phyloP scores from a whole-genome alignment of 2,888 invertebrate species.

The Sarcophaga rosellei region DNA sequence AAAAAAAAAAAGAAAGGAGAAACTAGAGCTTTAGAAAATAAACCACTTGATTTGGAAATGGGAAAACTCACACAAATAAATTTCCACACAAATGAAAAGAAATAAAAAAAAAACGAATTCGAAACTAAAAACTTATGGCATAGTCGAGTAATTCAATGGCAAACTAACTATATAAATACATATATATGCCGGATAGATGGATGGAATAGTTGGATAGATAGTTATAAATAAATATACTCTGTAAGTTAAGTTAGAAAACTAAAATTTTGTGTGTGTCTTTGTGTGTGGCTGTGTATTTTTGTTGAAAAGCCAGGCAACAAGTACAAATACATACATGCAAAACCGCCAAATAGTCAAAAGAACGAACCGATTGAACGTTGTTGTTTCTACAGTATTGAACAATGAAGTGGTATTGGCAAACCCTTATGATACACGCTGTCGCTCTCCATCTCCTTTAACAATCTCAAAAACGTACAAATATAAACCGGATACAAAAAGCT shows the following conservation, averaged over 20 bases:
- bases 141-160: slow-evolving; percentile 26
- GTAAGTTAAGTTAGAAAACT: not conserved
- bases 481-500: not conserved
- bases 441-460: not conserved
- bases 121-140: too few relatives aligned
- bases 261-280: too few relatives aligned
- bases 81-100: not conserved
- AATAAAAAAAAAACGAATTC: not conserved
- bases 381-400: not conserved
- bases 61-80: too few relatives aligned
- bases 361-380: not conserved
- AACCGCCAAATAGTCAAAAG: not conserved
- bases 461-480: slow-evolving; percentile 13
- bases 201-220: too few relatives aligned
- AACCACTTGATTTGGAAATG: slow-evolving; percentile 1
- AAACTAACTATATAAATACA: slow-evolving; percentile 18
- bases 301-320: slow-evolving; percentile 1
- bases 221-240: not conserved
- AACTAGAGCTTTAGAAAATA: slow-evolving; percentile 9
- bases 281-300: too few relatives aligned
- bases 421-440: not conserved
- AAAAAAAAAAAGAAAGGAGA: slow-evolving; percentile 1
- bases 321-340: not conserved
- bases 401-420: not conserved
- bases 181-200: not conserved